Evolutionary conservation across 2,888 invertebrate species (phyloP), one percentile per base, ranked within the genome.

Genomic region (Clivina fossor): DNA sequence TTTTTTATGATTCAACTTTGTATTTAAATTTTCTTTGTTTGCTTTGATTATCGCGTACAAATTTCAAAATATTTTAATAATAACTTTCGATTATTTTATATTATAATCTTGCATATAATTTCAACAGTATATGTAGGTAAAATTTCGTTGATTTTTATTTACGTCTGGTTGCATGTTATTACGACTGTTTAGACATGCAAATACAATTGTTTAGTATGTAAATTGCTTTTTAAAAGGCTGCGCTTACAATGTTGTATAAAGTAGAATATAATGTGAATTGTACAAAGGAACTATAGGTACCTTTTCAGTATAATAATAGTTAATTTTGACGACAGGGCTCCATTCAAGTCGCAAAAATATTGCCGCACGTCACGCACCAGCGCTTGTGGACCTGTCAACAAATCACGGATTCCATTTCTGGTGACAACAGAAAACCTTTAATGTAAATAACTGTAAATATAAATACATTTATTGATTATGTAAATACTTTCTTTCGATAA

Each of bases 311-410:
- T 30, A 43, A 44, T 44, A 35, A 53, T 43, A 22, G 35, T 44
- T 54, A 37, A 54, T 56, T 53, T 55, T 56, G 58, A 59, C 69
- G 68, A 46, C 66, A 75, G 75, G 75, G 75, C 30, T 74, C 75
- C 4, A 73, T 75, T 66, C 74, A 75, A 64, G 74, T 74, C 30
- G 74, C 74, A 1, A 74, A 74, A 64, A 66, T 75, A 51, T 66
- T 74, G 9, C 74, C 75, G 1, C 72, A 73, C 57, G 66, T 69
- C n/a, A 66, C 64, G 15, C 68, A 69, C 32, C 65, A 69, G 37
- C 65, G 74, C 46, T 63, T 73, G 48, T 74, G 74, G 74, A 66
- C 68, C 26, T 74, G 74, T 62, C 53, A 69, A 61, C 68, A 73
- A 53, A 74, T 74, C 44, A 64, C 69, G 4, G 65, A 68, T 19